Conservation (phyloP, 2,797 vertebrate genomes). For the Eurystomus glaucurus region DNA sequence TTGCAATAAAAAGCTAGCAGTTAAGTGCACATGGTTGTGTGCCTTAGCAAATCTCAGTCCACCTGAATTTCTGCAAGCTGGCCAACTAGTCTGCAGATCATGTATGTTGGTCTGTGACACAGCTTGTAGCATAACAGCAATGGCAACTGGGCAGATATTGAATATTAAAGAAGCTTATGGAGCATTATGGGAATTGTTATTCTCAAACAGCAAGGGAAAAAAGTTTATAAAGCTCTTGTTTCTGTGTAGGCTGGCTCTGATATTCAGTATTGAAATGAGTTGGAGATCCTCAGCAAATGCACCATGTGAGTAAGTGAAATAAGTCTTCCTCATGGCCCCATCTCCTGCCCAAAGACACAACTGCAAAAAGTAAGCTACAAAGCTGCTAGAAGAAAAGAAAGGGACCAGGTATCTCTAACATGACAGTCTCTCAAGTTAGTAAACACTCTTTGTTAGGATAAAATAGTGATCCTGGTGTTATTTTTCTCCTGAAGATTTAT, state of each 20-base stretch:
- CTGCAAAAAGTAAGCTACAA: background rate
- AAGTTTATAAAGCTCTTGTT: background rate
- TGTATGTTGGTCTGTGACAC: background rate
- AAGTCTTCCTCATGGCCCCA: background rate
- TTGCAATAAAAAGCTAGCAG: background rate
- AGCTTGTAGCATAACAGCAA: background rate
- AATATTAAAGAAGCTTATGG: background rate
- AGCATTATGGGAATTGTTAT: background rate
- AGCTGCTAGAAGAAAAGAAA: background rate
- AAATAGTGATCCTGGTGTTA: background rate
- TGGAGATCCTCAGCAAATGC: background rate
- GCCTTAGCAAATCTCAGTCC: background rate
- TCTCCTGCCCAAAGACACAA: background rate
- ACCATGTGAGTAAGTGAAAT: background rate
- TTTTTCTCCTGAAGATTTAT: background rate
- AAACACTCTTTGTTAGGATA: background rate
- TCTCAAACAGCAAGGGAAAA: background rate
- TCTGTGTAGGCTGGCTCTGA: background rate
- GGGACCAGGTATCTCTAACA: background rate
- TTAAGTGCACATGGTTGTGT: background rate
- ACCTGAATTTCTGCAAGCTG: background rate
- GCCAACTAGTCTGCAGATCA: background rate
- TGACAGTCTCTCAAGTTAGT: background rate
- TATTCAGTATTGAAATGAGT: background rate
- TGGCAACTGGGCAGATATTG: background rate